phyloP scores from a whole-genome alignment of 2,888 invertebrate genomes.

The Malacosoma neustria region DNA sequence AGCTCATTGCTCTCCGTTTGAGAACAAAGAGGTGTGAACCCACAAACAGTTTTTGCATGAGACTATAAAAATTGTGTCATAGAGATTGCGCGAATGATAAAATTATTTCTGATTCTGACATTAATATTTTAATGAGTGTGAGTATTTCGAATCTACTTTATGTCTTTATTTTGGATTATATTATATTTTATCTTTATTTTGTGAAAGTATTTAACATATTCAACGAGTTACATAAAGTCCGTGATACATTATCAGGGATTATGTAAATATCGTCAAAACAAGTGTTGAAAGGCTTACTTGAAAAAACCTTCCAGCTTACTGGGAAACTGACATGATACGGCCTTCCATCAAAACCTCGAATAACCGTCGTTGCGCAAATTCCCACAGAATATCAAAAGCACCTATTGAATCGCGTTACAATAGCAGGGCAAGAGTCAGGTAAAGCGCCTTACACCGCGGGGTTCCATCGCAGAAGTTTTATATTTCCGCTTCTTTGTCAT shows the following conservation, averaged over 20 bases:
- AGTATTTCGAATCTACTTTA: too few species aligned
- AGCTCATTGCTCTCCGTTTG: slow-evolving; percentile 29
- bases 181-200: not conserved
- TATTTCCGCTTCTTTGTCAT: slow-evolving; percentile 73
- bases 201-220: not conserved
- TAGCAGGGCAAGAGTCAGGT: slow-evolving; percentile 72
- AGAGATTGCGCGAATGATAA: slow-evolving; percentile 9
- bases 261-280: not conserved
- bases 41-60: slow-evolving; percentile 32
- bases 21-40: slow-evolving; percentile 60
- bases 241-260: not conserved
- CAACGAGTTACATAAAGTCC: not conserved
- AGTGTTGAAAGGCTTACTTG: slow-evolving; percentile 40
- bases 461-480: slow-evolving; percentile 66
- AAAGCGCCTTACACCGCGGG: slow-evolving; percentile 62
- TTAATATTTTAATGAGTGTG: not conserved
- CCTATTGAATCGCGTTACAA: slow-evolving; percentile 60
- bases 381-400: slow-evolving; percentile 66
- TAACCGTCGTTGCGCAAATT: slow-evolving; percentile 66
- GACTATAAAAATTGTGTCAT: slow-evolving; percentile 14
- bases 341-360: slow-evolving; percentile 38
- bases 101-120: slow-evolving; percentile 1
- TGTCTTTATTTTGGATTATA: not conserved
- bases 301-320: slow-evolving; percentile 30
- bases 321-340: slow-evolving; percentile 38